Evolutionary conservation across 1,140 invertebrate genomes (phyloP).

Genomic region (Ridgeia piscesae): DNA sequence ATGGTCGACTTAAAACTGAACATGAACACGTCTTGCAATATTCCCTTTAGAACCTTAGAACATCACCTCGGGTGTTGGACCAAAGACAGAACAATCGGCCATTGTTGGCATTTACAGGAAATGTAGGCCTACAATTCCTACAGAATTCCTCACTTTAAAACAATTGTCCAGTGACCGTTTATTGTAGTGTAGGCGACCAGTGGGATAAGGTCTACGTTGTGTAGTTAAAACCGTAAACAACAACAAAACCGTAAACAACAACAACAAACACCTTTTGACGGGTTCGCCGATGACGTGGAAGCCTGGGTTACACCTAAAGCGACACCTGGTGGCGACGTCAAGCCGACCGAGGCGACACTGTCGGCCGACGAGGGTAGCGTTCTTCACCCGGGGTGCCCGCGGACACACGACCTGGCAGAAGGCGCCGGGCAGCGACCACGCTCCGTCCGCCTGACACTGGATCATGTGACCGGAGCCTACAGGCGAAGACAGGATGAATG

Average conservation of each 20-base stretch:
- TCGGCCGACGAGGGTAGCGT: conserved; percentile 32
- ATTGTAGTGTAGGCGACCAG: background rate
- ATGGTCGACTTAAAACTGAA: background rate
- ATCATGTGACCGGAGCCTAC: conserved; percentile 35
- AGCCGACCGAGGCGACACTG: conserved; percentile 30
- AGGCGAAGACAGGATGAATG: conserved; percentile 4
- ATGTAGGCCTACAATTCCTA: background rate
- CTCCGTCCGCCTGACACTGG: conserved; percentile 39
- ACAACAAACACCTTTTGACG: conserved; percentile 30
- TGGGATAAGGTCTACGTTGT: no score
- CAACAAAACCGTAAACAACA: background rate
- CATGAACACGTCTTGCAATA: background rate
- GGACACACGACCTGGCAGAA: conserved; percentile 38
- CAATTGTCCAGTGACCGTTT: background rate
- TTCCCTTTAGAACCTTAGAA: background rate
- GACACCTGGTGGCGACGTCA: conserved; percentile 36
- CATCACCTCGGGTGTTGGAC: background rate
- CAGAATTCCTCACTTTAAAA: no score
- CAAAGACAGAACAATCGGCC: no score
- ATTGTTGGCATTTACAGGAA: no score
- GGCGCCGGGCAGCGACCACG: conserved; percentile 38
- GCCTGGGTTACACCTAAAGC: conserved; percentile 39
- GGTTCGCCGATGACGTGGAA: conserved; percentile 34
- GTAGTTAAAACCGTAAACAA: no score
- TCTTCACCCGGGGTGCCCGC: conserved; percentile 23